Conservation (phyloP, 2,113 vertebrate genomes). For the crab-eating macaque (Macaca fascicularis) region DNA sequence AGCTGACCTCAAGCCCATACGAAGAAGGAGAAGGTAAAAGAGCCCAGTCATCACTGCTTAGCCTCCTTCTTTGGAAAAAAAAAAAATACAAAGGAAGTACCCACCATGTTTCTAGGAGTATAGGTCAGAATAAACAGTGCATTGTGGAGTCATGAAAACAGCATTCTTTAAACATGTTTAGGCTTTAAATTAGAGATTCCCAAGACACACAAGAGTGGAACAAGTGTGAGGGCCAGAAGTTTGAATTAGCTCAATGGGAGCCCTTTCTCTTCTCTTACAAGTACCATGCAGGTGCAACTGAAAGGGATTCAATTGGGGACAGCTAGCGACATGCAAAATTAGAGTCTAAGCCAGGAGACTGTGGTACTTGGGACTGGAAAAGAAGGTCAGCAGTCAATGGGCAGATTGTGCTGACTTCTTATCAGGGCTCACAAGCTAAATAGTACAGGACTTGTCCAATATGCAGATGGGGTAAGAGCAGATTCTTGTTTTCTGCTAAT, state of each 20-base stretch:
- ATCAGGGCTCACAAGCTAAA: slow-evolving; percentile 61
- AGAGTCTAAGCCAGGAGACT: slow-evolving; percentile 59
- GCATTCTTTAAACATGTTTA: slow-evolving; percentile 70
- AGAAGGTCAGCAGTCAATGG: slow-evolving; percentile 73
- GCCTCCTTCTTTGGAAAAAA: not conserved
- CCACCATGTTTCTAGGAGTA: slow-evolving; percentile 5
- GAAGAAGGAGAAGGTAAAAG: slow-evolving; percentile 3
- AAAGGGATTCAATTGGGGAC: slow-evolving; percentile 61
- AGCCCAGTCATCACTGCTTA: not conserved
- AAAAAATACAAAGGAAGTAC: not conserved
- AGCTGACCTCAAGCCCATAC: not conserved
- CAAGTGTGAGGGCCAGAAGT: slow-evolving; percentile 49
- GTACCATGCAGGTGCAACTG: slow-evolving; percentile 68
- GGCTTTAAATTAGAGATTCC: slow-evolving; percentile 58
- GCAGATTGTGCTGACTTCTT: slow-evolving; percentile 74
- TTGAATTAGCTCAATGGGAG: slow-evolving; percentile 64
- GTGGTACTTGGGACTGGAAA: slow-evolving; percentile 66
- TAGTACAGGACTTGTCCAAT: slow-evolving; percentile 76
- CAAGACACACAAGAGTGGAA: slow-evolving; percentile 45
- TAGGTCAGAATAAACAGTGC: slow-evolving; percentile 66
- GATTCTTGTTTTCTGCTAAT: slow-evolving; percentile 72
- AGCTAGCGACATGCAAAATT: slow-evolving; percentile 70
- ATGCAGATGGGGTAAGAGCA: slow-evolving; percentile 77
- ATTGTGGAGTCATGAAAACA: slow-evolving; percentile 69
- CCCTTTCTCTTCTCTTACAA: slow-evolving; percentile 62